phyloP scores from a whole-genome alignment of 2,888 invertebrate genomes.

The Tenodera sinensis region DNA sequence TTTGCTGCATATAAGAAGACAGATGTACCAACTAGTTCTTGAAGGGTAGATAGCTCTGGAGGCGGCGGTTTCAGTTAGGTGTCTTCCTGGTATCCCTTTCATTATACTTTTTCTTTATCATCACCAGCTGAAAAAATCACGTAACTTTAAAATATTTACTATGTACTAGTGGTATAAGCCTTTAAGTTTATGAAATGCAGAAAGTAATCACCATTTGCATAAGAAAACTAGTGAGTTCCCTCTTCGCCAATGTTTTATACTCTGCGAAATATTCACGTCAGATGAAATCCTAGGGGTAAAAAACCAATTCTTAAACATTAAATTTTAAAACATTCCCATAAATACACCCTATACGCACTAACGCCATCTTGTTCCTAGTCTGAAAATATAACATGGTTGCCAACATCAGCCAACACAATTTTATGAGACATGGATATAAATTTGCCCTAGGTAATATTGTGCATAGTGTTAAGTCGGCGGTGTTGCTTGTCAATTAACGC shows the following conservation, averaged over 20 bases:
- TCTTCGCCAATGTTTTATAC: not conserved
- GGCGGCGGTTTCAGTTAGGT: constrained; percentile 23
- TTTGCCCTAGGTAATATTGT: no score
- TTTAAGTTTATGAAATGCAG: not conserved
- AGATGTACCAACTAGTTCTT: constrained; percentile 27
- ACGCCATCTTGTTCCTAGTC: not conserved
- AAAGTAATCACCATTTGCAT: not conserved
- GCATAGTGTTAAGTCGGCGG: no score
- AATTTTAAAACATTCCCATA: not conserved
- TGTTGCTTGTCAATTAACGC: no score
- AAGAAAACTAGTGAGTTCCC: not conserved
- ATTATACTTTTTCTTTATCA: not conserved
- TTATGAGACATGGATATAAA: no score
- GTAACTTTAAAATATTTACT: not conserved
- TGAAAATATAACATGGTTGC: not conserved
- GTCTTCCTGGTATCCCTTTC: constrained; percentile 23
- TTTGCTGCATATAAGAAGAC: constrained; percentile 28
- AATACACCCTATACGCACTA: not conserved
- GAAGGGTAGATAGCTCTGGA: constrained; percentile 31
- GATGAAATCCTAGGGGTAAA: not conserved
- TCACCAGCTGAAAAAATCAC: not conserved
- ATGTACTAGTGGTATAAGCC: not conserved
- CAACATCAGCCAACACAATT: not conserved
- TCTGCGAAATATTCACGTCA: not conserved
- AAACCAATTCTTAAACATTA: not conserved